These are phyloP conservation scores for Trogon melanurus DNA, from an alignment of 2,113 vertebrate genomes.

Conservation along the genomic window DNA sequence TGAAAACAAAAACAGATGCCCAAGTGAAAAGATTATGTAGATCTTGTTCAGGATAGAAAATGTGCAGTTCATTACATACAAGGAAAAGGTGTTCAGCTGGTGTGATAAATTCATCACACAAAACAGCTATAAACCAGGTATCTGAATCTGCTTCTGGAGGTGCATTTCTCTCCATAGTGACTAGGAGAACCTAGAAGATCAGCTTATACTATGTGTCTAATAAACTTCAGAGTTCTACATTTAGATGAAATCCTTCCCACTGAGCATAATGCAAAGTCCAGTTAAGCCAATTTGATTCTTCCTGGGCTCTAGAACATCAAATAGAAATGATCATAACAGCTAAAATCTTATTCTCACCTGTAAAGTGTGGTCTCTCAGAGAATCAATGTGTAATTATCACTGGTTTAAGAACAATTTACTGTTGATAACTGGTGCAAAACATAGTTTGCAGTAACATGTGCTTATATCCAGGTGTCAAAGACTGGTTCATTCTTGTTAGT, in stretches of 20 bases:
- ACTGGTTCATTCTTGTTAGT: background rate
- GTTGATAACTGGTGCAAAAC: background rate
- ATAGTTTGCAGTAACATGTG: rapidly evolving
- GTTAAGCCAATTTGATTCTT: background rate
- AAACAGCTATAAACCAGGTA: background rate
- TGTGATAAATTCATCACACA: background rate
- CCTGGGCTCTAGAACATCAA: background rate
- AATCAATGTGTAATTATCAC: background rate
- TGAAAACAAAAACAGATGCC: background rate
- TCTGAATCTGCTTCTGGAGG: background rate
- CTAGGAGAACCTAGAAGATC: background rate
- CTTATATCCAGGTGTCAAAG: background rate
- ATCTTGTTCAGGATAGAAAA: background rate
- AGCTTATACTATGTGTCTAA: background rate
- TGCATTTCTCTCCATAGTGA: background rate
- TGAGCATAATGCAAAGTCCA: background rate
- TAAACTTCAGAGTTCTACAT: background rate
- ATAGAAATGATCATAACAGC: background rate
- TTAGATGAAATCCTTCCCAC: background rate
- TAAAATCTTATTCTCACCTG: background rate
- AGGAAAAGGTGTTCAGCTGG: background rate
- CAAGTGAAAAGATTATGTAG: background rate
- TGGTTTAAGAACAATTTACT: background rate
- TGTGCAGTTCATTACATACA: background rate
- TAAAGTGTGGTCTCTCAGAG: background rate